phyloP scores from a whole-genome alignment of 2,797 vertebrate genomes.

The Enteromius fasciolatus region DNA sequence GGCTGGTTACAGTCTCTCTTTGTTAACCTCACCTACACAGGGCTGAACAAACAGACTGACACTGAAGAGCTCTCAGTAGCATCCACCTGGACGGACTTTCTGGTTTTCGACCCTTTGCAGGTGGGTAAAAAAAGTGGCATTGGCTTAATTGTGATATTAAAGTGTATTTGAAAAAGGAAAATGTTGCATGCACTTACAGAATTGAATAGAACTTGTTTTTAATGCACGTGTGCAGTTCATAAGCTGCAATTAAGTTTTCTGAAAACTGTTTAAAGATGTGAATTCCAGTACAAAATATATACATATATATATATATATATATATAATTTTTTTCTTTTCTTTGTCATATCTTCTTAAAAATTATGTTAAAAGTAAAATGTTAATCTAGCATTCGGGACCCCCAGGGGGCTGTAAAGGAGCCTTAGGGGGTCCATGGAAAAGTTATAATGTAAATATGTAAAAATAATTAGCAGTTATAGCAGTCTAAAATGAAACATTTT shows the following conservation, averaged over 20 bases:
- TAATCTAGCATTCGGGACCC: not conserved
- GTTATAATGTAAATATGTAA: not conserved
- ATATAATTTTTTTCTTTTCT: not conserved
- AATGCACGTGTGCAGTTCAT: not conserved
- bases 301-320: not conserved
- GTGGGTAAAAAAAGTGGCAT: constrained; percentile 62
- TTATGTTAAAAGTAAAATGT: too few species aligned
- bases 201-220: not conserved
- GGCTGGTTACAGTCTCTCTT: constrained; percentile 38
- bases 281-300: not conserved
- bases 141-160: not conserved
- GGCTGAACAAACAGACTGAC: constrained; percentile 76
- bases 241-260: not conserved
- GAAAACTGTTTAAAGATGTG: not conserved
- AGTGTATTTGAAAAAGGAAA: not conserved
- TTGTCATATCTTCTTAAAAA: not conserved
- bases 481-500: not conserved
- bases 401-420: not conserved
- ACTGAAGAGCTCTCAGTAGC: constrained; percentile 81
- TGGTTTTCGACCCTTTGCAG: constrained; percentile 87
- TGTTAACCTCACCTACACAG: constrained; percentile 61
- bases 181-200: not conserved
- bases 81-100: constrained; percentile 85
- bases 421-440: not conserved
- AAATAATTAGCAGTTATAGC: not conserved